Evolutionary conservation across 1,140 invertebrate genomes (phyloP).

Genomic region (Homarus americanus): DNA sequence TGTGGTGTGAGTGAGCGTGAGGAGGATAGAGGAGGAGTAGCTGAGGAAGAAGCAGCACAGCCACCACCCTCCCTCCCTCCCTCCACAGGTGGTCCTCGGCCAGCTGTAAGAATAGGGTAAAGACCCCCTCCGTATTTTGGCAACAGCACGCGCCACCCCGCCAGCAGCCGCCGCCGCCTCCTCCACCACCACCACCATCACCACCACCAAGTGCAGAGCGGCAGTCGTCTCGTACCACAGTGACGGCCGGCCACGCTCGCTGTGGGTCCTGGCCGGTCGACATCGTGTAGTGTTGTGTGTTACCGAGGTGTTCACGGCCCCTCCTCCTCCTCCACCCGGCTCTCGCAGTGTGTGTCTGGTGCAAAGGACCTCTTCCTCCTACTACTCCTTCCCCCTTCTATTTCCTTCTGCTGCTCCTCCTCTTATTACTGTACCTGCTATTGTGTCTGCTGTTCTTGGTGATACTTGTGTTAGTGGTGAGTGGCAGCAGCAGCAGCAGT

Average conservation of each 20-base stretch:
- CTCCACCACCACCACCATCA: conserved; percentile 45
- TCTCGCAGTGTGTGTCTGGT: conserved; percentile 24
- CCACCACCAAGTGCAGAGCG: conserved; percentile 54
- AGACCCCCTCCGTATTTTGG: conserved; percentile 66
- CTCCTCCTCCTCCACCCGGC: neutral
- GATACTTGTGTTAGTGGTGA: conserved; percentile 34
- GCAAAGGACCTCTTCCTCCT: conserved; percentile 4
- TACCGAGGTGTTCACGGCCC: conserved; percentile 34
- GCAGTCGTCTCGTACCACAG: conserved; percentile 63
- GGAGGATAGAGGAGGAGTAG: neutral
- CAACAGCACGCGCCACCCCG: conserved; percentile 62
- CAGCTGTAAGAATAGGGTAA: conserved; percentile 68
- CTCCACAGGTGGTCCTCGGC: conserved; percentile 67
- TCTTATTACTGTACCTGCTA: neutral
- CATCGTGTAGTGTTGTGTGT: conserved; percentile 46
- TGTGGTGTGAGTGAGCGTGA: no score
- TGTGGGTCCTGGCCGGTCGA: conserved; percentile 48
- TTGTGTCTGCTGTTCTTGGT: conserved; percentile 3
- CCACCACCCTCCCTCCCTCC: neutral
- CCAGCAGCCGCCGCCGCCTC: conserved; percentile 43
- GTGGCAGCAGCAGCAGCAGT: neutral
- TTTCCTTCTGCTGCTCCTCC: neutral
- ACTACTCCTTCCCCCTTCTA: no score
- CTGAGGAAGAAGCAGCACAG: neutral
- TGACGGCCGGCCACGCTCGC: conserved; percentile 61